Base-by-base conservation (phyloP, 2,797 vertebrate genomes). In the Poeciliopsis turneri region DNA sequence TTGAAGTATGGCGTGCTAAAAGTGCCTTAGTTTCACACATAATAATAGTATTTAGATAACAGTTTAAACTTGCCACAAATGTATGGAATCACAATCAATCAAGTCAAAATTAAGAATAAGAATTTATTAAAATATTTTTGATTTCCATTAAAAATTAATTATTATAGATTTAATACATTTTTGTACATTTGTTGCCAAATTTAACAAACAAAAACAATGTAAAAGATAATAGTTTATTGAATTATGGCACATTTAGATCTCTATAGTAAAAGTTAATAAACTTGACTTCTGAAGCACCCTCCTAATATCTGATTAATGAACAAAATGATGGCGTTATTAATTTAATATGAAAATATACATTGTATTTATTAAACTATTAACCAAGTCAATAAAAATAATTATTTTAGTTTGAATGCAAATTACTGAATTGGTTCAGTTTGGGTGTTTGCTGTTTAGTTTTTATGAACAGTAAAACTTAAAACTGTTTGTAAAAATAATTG, bases 401-500 rank as follows among this genome's bases (percentile, higher is more conserved):
- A 20, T 64, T 36, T 64, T 36, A 39, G 33, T 33, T 4, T 36
- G 15, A 64, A 36, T 18, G 18, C 16, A 36, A 64, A 64, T 64
- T 5, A 59, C 28, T 15, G 16, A 20, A 49, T 23, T 51, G 18
- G 8, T 51, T 16, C 49, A 9, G 49, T 23, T 61, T 61, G 12
- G 23, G 23, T 3, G 1, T n/a, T 55, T 33, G 57, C 57, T 2
- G 59, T 79, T 77, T 3, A 30, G 3, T 76, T 81, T 87, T 77
- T 3, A 20, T 5, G 28, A 30, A 2, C 57, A 30, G 5, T n/a
- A 53, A 68, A 28, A 64, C 0, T 39, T 39, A 39, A 43, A 41
- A 69, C 33, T 39, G 8, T 25, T 49, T 66, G 4, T 25, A n/a
- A 66, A 11, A 20, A 15, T 15, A 16, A 46, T n/a, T 7, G 30